Conservation (phyloP, 1,140 invertebrate genomes). For the Solenopsis invicta region DNA sequence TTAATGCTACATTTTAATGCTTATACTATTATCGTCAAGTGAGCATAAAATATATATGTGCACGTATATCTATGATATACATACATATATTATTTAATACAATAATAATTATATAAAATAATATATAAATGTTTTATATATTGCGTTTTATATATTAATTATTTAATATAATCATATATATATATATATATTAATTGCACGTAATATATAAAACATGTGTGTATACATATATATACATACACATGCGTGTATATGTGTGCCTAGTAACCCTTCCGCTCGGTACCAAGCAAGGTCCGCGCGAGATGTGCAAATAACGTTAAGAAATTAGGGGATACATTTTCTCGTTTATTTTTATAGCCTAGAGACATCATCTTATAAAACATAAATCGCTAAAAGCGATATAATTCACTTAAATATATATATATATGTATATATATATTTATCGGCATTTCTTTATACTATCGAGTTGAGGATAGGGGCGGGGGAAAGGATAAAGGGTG, state of each 20-base stretch:
- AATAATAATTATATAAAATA: constrained; percentile 3
- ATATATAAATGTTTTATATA: not conserved
- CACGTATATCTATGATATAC: not conserved
- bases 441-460: constrained; percentile 18
- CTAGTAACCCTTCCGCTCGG: constrained; percentile 25
- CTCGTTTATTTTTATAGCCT: constrained; percentile 75
- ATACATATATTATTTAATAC: not conserved
- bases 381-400: constrained; percentile 76
- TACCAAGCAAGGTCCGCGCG: constrained; percentile 23
- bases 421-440: constrained; percentile 66
- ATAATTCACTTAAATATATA: constrained; percentile 73
- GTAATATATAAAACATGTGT: constrained; percentile 1
- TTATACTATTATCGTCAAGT: constrained; percentile 38
- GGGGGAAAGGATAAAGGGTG: not conserved
- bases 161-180: not conserved
- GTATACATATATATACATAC: not conserved
- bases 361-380: constrained; percentile 77
- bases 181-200: not conserved
- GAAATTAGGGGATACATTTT: constrained; percentile 74
- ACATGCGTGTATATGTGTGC: not conserved
- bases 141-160: not conserved
- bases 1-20: constrained; percentile 11
- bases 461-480: not conserved
- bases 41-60: constrained; percentile 57
- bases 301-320: constrained; percentile 68